Evolutionary conservation across 2,113 vertebrate genomes (phyloP), one percentile per base, ranked within the genome.

Genomic region (Paramisgurnus dabryanus): DNA sequence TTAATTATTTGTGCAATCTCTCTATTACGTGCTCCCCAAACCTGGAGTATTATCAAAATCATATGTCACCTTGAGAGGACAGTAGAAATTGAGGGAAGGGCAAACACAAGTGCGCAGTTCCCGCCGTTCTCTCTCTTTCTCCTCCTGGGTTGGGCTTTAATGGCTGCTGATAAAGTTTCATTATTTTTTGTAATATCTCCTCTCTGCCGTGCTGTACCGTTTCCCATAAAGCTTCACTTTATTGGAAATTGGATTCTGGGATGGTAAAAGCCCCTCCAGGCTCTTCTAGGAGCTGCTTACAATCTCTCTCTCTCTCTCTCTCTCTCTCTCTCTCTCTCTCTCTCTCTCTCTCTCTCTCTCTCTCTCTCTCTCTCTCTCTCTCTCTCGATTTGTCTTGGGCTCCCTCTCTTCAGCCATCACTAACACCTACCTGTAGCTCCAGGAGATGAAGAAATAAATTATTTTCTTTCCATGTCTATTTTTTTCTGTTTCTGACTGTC

Each of bases 201-300:
- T 76, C 49, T 65, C 75, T 69, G 61, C 76, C 79, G 27, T 65
- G 45, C 87, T 85, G 87, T 71, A 87, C 87, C 86, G 83, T 87
- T 86, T 81, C 84, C 89, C 87, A 88, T 89, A 87, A 90, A 92
- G 86, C 88, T 88, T 85, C 88, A 88, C 87, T 88, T 91, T 87
- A 86, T 85, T 83, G 86, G 86, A 90, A 89, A 92, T 89, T 88
- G 88, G 90, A 91, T 89, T 89, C 84, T 85, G 86, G 86, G 87
- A 85, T 63, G 85, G 85, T 72, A 53, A 76, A 83, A 87, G 81
- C 85, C 83, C 89, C 85, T 81, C 40, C 65, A 87, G 90, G 88
- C 89, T 85, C 74, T 68, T 75, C 71, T 80, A 65, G 80, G 50
- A 78, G 15, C 22, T 74, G 77, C 85, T 65, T 34, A 67, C 50